Conservation (phyloP, 1,140 invertebrate genomes). For the Euura lappo region DNA sequence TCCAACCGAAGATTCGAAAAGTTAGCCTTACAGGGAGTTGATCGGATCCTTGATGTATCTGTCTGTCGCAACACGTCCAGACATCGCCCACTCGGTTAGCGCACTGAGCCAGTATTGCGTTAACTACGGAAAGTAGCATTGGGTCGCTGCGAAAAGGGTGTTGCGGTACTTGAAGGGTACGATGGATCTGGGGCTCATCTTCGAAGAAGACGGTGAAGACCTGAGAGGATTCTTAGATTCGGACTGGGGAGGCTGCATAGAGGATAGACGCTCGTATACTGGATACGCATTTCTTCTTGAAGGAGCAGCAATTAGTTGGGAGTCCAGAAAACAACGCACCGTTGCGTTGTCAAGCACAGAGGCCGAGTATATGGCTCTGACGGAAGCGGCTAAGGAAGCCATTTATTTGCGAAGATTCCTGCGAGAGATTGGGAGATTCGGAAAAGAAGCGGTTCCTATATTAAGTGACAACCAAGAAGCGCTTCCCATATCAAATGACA, state of each 20-base stretch:
- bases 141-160: constrained; percentile 37
- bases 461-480: too few species aligned
- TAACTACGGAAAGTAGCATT: constrained; percentile 32
- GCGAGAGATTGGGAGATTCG: too few species aligned
- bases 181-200: constrained; percentile 29
- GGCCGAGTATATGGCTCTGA: too few species aligned
- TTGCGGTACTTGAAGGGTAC: constrained; percentile 40
- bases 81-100: constrained; percentile 42
- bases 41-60: neutral
- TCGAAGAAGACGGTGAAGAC: constrained; percentile 10
- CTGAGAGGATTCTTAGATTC: constrained; percentile 28
- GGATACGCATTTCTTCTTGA: too few species aligned
- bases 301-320: too few species aligned
- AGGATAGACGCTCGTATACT: constrained; percentile 32
- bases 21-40: constrained; percentile 13
- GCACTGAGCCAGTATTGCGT: constrained; percentile 35
- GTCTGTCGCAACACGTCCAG: constrained; percentile 38
- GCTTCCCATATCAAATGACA: too few species aligned
- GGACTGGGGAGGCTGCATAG: constrained; percentile 32
- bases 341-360: too few species aligned
- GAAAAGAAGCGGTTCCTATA: too few species aligned
- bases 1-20: constrained; percentile 66
- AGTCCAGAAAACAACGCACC: too few species aligned
- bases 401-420: too few species aligned
- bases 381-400: too few species aligned